A percentile compares a stretch with the other conserved stretches of the same genome.
phyloP scores from a whole-genome alignment of 2,797 vertebrate species.

The Martes flavigula region DNA sequence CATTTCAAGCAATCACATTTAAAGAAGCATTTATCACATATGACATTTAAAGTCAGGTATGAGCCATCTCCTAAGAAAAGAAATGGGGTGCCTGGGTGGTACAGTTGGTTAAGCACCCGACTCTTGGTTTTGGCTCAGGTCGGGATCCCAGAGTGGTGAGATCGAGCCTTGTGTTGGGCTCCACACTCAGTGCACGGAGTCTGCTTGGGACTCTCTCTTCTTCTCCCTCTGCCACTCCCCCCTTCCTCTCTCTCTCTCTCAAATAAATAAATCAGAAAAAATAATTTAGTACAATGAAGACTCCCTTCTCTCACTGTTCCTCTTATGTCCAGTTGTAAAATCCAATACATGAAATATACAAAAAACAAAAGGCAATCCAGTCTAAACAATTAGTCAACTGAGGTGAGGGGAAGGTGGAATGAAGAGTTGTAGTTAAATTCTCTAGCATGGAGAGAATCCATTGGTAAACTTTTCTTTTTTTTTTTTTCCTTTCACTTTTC shows the following conservation, averaged over 20 bases:
- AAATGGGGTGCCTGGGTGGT: background rate
- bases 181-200: accelerated
- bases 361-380: background rate
- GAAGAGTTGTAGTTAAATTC: background rate
- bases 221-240: background rate
- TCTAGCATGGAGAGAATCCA: background rate
- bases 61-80: background rate
- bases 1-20: background rate
- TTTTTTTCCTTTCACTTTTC: background rate
- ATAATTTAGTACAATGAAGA: background rate
- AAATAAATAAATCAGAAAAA: background rate
- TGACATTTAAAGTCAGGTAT: background rate
- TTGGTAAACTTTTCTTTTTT: background rate
- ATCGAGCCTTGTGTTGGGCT: background rate
- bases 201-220: background rate
- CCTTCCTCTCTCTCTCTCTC: too few species aligned
- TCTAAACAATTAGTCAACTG: background rate
- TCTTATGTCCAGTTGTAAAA: background rate
- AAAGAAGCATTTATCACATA: background rate
- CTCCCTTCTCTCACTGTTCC: background rate
- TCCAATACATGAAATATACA: background rate
- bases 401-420: background rate
- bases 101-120: background rate
- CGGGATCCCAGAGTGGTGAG: background rate
- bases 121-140: background rate